These are phyloP conservation scores for Onchidella celtica DNA, from an alignment of 2,888 invertebrate genomes.

Conservation along the genomic window DNA sequence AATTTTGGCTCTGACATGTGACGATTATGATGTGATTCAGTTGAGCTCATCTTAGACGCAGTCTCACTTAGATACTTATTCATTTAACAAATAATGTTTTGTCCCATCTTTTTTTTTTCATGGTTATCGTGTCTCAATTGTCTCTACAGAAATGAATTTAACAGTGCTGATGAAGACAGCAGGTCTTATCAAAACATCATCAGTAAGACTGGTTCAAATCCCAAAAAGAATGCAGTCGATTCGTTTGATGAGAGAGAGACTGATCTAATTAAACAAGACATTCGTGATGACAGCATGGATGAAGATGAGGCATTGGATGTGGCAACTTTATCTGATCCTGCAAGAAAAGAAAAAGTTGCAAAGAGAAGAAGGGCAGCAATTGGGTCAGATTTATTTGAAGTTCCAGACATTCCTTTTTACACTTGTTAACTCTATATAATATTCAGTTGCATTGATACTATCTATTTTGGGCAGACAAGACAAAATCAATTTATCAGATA, in stretches of 20 bases:
- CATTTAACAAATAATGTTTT: too few species aligned
- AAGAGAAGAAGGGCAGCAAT: not conserved
- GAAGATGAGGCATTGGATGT: not conserved
- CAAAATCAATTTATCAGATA: too few species aligned
- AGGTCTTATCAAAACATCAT: conserved; percentile 72
- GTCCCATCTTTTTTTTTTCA: too few species aligned
- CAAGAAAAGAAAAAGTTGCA: not conserved
- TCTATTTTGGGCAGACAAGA: too few species aligned
- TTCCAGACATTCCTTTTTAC: not conserved
- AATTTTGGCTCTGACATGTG: too few species aligned
- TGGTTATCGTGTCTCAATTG: too few species aligned
- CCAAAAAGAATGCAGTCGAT: not conserved
- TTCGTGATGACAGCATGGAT: not conserved
- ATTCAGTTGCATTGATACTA: too few species aligned
- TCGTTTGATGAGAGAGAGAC: not conserved
- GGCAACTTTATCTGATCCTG: too few species aligned
- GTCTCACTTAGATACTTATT: too few species aligned
- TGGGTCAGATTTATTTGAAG: not conserved
- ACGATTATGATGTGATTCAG: too few species aligned
- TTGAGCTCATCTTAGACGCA: too few species aligned
- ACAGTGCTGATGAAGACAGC: conserved; percentile 65
- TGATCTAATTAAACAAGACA: not conserved
- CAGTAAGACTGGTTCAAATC: not conserved
- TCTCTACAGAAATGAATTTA: conserved; percentile 76
- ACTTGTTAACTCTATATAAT: too few species aligned